Evolutionary conservation across 2,888 invertebrate species (phyloP).

Genomic region (Palloptera scutellata): DNA sequence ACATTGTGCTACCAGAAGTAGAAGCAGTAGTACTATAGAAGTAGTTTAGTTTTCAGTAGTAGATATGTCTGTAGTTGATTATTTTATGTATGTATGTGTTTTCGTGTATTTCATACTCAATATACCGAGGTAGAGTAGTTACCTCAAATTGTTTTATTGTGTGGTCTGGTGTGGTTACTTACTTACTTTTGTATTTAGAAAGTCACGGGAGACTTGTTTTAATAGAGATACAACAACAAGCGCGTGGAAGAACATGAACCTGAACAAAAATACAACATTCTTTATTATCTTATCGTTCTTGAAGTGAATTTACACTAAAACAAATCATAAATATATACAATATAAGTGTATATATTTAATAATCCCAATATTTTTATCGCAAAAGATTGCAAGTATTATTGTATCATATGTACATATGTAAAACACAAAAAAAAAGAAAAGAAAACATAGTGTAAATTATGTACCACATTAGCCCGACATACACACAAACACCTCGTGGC

Average conservation of each 20-base stretch:
- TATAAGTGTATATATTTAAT: too few species aligned
- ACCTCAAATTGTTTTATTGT: not conserved
- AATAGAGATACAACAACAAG: constrained; percentile 1
- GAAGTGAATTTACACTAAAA: not conserved
- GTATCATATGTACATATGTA: too few species aligned
- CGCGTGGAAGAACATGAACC: not conserved
- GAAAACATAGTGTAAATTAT: too few species aligned
- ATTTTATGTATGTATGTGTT: not conserved
- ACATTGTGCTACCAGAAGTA: not conserved
- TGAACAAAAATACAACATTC: not conserved
- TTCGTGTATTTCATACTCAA: not conserved
- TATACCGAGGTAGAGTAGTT: not conserved
- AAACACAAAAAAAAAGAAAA: too few species aligned
- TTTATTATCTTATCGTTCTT: constrained; percentile 17
- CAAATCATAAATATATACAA: too few species aligned
- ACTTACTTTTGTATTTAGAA: constrained; percentile 11
- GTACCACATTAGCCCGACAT: too few species aligned
- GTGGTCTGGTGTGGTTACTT: not conserved
- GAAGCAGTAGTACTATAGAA: too few species aligned
- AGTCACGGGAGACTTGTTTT: constrained; percentile 19
- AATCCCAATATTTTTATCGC: too few species aligned
- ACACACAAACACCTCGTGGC: too few species aligned
- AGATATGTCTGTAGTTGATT: constrained; percentile 10
- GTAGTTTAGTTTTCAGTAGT: constrained; percentile 5
- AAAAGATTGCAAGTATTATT: too few species aligned